A percentile compares a stretch with the other conserved stretches of the same genome.
Evolutionary conservation across 2,888 invertebrate species (phyloP).

Genomic region (Drosophila greeni): DNA sequence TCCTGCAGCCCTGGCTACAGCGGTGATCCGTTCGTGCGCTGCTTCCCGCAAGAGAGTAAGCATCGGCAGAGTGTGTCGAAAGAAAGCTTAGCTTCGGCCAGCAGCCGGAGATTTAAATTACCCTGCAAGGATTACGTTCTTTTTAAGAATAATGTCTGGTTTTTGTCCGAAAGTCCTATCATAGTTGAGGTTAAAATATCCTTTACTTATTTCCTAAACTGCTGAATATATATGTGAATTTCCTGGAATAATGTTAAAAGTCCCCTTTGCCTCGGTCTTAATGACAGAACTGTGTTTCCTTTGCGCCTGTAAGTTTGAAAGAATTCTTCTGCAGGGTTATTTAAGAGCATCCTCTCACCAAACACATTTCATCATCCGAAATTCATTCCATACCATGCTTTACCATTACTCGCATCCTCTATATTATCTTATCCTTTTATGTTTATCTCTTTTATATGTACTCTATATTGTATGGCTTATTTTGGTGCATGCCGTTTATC

Average conservation of each 20-base stretch:
- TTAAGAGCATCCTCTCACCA: slow-evolving; percentile 9
- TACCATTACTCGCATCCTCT: slow-evolving; percentile 33
- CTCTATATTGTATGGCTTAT: slow-evolving; percentile 63
- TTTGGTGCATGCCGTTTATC: slow-evolving; percentile 65
- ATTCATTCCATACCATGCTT: slow-evolving; percentile 38
- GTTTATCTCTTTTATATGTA: slow-evolving; percentile 60
- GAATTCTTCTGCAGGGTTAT: slow-evolving; percentile 23
- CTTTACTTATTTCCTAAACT: not conserved
- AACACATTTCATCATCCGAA: slow-evolving; percentile 7
- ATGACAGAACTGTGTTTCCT: not conserved
- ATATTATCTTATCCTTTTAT: slow-evolving; percentile 39
- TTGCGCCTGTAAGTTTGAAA: not conserved
- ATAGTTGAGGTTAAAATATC: not conserved
- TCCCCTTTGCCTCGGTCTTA: too few relatives aligned
- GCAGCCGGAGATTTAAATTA: slow-evolving; percentile 26
- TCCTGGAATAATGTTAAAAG: too few relatives aligned
- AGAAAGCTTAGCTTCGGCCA: slow-evolving; percentile 24
- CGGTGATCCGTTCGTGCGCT: slow-evolving; percentile 90
- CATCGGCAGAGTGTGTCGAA: slow-evolving; percentile 23
- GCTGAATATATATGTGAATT: not conserved
- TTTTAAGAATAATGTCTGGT: not conserved
- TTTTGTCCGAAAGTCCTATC: not conserved
- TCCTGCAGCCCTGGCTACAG: slow-evolving; percentile 86
- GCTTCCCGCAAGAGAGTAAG: slow-evolving; percentile 85
- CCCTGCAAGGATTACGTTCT: slow-evolving; percentile 15